Conservation (phyloP, 2,888 invertebrate genomes). For the Aleiodes testaceus region DNA sequence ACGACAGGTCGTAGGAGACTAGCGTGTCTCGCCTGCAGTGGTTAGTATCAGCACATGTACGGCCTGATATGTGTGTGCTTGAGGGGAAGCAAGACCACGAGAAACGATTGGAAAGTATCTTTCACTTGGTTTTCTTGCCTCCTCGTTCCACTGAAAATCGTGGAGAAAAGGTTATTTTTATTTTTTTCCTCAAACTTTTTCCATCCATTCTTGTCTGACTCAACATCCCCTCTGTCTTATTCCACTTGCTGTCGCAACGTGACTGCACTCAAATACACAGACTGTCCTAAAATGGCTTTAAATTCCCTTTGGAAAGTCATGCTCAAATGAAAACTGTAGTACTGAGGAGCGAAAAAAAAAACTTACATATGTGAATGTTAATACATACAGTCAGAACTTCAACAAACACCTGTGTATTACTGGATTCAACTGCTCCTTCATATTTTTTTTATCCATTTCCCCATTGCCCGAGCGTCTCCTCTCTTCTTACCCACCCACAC, state of each 20-base stretch:
- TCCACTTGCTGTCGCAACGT: constrained; percentile 11
- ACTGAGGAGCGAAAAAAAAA: neutral
- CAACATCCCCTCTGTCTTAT: constrained; percentile 11
- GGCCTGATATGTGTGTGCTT: constrained; percentile 9
- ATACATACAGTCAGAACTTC: neutral
- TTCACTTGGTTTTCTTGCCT: constrained; percentile 24
- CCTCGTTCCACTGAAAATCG: constrained; percentile 21
- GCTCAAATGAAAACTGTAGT: constrained; percentile 13
- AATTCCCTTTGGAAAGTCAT: neutral
- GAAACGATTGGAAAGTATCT: constrained; percentile 45
- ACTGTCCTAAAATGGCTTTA: constrained; percentile 13
- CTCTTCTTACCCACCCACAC: constrained; percentile 23
- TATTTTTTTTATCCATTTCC: too few species aligned
- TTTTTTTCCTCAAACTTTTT: constrained; percentile 12
- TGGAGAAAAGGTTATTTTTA: neutral
- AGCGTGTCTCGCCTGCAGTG: constrained; percentile 35
- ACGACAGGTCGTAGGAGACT: constrained; percentile 37
- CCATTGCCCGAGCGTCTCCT: too few species aligned
- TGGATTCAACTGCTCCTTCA: neutral
- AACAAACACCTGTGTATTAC: constrained; percentile 19
- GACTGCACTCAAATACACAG: neutral
- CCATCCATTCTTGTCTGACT: constrained; percentile 27
- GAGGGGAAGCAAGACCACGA: constrained; percentile 13
- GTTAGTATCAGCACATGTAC: constrained; percentile 23
- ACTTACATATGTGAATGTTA: neutral